These are phyloP conservation scores for Craterocephalus amniculus DNA, from an alignment of 2,797 vertebrate genomes.

Conservation along the genomic window DNA sequence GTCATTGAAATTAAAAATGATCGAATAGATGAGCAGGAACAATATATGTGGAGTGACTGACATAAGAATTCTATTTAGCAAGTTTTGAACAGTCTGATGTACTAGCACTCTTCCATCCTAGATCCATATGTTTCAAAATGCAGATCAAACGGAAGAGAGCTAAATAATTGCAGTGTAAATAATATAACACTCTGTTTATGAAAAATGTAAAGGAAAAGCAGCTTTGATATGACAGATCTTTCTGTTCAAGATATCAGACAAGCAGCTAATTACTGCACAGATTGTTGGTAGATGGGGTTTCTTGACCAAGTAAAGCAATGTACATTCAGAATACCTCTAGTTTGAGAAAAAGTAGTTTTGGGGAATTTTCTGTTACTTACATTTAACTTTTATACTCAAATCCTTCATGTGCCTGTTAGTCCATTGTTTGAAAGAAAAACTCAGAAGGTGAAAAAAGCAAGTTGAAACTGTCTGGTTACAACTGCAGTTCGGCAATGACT, in stretches of 20 bases:
- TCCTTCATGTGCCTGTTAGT: too few species aligned
- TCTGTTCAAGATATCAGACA: constrained; percentile 3
- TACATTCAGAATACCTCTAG: background rate
- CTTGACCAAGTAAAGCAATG: constrained; percentile 2
- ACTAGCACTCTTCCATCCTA: constrained; percentile 21
- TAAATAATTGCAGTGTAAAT: constrained; percentile 44
- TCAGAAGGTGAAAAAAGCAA: constrained; percentile 1
- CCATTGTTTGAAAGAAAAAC: background rate
- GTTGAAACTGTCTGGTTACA: background rate
- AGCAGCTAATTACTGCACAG: constrained; percentile 15
- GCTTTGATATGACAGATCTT: constrained; percentile 44
- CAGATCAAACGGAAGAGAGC: constrained; percentile 48
- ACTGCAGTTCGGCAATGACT: background rate
- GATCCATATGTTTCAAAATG: constrained; percentile 38
- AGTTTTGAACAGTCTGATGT: constrained; percentile 32
- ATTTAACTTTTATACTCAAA: background rate
- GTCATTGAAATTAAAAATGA: background rate
- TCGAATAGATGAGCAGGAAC: too few species aligned
- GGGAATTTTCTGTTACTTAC: too few species aligned
- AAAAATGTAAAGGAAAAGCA: constrained; percentile 44
- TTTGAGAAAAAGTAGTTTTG: too few species aligned
- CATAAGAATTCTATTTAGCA: constrained; percentile 61
- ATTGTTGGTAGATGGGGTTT: too few species aligned
- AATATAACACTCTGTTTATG: constrained; percentile 24
- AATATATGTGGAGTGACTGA: too few species aligned